These are phyloP conservation scores for Crocuta crocuta DNA, from an alignment of 2,113 vertebrate species.

Conservation along the genomic window DNA sequence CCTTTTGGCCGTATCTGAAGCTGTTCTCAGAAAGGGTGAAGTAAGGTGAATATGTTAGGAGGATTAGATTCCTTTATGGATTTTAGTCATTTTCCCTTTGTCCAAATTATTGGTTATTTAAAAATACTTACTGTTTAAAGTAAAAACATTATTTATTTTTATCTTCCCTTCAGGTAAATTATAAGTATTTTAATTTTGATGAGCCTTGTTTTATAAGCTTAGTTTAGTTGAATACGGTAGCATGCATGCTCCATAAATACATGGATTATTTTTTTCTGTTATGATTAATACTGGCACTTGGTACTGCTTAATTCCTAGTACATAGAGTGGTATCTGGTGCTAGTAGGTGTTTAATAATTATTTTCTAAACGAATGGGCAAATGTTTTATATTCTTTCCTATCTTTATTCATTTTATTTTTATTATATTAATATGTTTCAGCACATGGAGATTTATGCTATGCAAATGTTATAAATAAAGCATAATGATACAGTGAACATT, in stretches of 20 bases:
- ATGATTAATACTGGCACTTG: not conserved
- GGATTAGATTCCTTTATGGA: not conserved
- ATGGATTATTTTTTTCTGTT: not conserved
- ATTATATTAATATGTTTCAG: not conserved
- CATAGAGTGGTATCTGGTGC: not conserved
- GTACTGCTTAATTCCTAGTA: not conserved
- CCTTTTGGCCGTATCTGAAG: not conserved
- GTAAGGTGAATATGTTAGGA: not conserved
- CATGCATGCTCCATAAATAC: not conserved
- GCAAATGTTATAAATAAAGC: not conserved
- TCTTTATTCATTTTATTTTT: slow-evolving; percentile 18
- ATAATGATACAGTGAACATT: not conserved
- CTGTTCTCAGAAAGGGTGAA: not conserved
- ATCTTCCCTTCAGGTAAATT: not conserved
- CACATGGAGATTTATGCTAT: not conserved
- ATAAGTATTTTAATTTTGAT: not conserved
- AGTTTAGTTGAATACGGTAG: not conserved
- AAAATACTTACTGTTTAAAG: not conserved
- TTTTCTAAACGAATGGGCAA: not conserved
- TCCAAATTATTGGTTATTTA: not conserved
- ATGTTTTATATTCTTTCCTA: not conserved
- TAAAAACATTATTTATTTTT: not conserved
- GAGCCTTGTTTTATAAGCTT: not conserved
- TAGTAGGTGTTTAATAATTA: not conserved
- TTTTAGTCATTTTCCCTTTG: not conserved